phyloP scores from a whole-genome alignment of 2,113 vertebrate genomes.

The Spea multiplicata region DNA sequence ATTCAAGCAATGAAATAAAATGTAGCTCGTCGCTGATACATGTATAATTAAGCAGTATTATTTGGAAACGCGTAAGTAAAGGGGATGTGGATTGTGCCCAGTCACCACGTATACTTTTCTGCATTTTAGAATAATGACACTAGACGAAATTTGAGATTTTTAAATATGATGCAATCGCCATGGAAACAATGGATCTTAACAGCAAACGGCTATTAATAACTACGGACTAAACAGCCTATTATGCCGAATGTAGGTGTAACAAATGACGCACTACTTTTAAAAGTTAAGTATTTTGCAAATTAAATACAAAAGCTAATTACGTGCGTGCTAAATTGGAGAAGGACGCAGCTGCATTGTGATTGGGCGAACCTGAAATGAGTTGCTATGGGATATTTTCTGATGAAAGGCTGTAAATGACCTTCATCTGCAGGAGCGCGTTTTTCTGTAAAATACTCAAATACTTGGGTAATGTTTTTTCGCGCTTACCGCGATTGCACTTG shows the following conservation, averaged over 20 bases:
- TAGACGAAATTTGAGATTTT: too few species aligned
- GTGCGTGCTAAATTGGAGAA: slow-evolving; percentile 16
- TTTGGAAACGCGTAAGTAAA: too few species aligned
- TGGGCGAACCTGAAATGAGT: slow-evolving; percentile 30
- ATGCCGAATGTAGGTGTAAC: too few species aligned
- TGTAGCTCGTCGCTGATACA: not conserved
- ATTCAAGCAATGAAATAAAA: slow-evolving; percentile 58
- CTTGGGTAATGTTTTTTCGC: slow-evolving; percentile 14
- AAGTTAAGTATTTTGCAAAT: too few species aligned
- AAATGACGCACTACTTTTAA: too few species aligned
- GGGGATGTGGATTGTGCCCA: too few species aligned
- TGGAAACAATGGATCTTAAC: too few species aligned
- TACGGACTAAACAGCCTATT: too few species aligned
- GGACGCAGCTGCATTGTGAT: not conserved
- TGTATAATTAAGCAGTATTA: not conserved
- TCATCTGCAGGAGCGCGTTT: slow-evolving; percentile 8
- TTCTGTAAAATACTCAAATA: slow-evolving; percentile 16
- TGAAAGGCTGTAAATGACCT: slow-evolving; percentile 28
- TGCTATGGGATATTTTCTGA: slow-evolving; percentile 26
- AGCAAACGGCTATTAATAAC: too few species aligned
- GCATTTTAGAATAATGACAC: too few species aligned
- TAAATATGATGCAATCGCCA: too few species aligned
- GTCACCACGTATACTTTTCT: too few species aligned
- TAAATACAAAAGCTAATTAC: slow-evolving; percentile 2
- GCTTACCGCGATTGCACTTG: slow-evolving; percentile 23